phyloP scores from a whole-genome alignment of 2,888 invertebrate species.

The Dicranocentrus wangi region DNA sequence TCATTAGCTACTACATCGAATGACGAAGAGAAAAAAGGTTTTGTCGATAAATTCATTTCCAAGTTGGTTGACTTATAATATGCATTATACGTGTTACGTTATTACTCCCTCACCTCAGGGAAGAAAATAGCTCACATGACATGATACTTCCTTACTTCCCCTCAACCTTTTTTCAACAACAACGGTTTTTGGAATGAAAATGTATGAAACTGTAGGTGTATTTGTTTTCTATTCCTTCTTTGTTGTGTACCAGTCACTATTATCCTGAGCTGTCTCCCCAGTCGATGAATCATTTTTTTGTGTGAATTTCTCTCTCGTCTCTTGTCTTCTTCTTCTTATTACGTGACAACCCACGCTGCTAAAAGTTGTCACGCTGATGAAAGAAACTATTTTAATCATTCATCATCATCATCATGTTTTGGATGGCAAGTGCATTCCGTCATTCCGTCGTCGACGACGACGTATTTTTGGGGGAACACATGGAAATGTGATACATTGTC shows the following conservation, averaged over 20 bases:
- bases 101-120: background rate
- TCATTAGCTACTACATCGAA: too few species aligned
- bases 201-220: too few species aligned
- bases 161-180: too few species aligned
- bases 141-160: too few species aligned
- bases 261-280: background rate
- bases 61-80: background rate
- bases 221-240: constrained; percentile 7
- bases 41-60: background rate
- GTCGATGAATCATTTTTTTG: constrained; percentile 38
- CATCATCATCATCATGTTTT: background rate
- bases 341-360: background rate
- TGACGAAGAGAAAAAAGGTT: too few species aligned
- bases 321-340: background rate
- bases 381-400: background rate
- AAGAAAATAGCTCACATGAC: too few species aligned
- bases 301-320: background rate
- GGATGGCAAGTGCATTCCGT: background rate
- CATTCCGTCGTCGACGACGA: too few species aligned
- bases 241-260: constrained; percentile 33
- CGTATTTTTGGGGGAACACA: background rate
- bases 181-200: too few species aligned
- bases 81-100: background rate
- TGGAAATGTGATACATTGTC: too few species aligned
- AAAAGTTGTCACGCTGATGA: background rate